phyloP scores from a whole-genome alignment of 2,888 invertebrate genomes.

The Metopia argyrocephala region DNA sequence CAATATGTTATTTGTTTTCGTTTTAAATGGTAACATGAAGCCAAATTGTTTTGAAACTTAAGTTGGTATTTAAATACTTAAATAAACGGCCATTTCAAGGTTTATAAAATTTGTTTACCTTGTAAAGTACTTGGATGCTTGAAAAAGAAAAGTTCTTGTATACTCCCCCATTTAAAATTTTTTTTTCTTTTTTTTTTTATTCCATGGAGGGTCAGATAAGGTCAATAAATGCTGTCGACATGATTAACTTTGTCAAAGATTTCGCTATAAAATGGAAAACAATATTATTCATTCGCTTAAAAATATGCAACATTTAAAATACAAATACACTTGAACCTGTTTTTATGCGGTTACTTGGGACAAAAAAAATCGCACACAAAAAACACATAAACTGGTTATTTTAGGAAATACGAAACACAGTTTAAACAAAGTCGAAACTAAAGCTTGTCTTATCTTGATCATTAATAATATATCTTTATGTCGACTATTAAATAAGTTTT shows the following conservation, averaged over 20 bases:
- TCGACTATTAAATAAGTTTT: too few relatives aligned
- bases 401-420: too few relatives aligned
- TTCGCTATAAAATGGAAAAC: not conserved
- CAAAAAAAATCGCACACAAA: too few relatives aligned
- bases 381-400: too few relatives aligned
- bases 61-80: not conserved
- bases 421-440: too few relatives aligned
- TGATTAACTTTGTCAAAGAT: not conserved
- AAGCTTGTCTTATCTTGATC: too few relatives aligned
- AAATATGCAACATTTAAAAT: not conserved
- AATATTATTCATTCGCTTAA: not conserved
- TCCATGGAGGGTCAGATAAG: too few relatives aligned
- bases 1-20: not conserved
- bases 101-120: slow-evolving; percentile 46
- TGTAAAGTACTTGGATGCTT: not conserved
- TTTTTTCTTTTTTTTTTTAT: too few relatives aligned
- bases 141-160: not conserved
- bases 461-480: too few relatives aligned
- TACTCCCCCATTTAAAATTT: not conserved
- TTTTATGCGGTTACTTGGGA: too few relatives aligned
- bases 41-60: not conserved
- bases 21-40: not conserved
- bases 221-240: slow-evolving; percentile 38
- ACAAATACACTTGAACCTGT: not conserved
- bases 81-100: not conserved